These are phyloP conservation scores for Pomacea canaliculata DNA, from an alignment of 2,888 invertebrate species.

Conservation along the genomic window DNA sequence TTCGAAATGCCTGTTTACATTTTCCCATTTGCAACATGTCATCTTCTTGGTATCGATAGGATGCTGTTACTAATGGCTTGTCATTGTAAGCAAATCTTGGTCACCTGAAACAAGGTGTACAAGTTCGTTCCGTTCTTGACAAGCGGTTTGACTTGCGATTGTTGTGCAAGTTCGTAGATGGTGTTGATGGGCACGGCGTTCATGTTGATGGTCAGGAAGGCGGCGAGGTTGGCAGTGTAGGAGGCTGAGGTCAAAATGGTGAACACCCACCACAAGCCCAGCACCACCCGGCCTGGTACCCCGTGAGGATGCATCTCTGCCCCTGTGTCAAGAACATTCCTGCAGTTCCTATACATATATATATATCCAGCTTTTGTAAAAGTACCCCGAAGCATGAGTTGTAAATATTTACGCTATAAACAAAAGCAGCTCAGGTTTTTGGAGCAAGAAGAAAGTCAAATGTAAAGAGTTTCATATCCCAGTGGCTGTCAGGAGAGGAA, in stretches of 20 bases:
- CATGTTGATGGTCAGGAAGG: conserved; percentile 45
- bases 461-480: too few species aligned
- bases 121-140: conserved; percentile 40
- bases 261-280: conserved; percentile 48
- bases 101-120: conserved; percentile 38
- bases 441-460: too few species aligned
- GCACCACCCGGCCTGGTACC: conserved; percentile 37
- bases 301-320: conserved; percentile 32
- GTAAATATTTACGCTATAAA: too few species aligned
- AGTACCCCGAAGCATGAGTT: too few species aligned
- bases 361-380: too few species aligned
- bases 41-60: too few species aligned
- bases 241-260: conserved; percentile 43
- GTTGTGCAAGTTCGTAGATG: conserved; percentile 39
- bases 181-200: conserved; percentile 41
- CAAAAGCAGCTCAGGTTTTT: too few species aligned
- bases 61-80: too few species aligned
- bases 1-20: too few species aligned
- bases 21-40: too few species aligned
- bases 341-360: not conserved
- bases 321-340: conserved; percentile 22
- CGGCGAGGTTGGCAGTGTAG: conserved; percentile 50
- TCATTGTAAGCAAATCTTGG: too few species aligned
- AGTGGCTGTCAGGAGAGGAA: too few species aligned
- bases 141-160: conserved; percentile 38